A percentile compares a stretch with the other conserved stretches of the same genome.
Conservation (phyloP, 1,140 invertebrate species). For the Tetranychus cinnabarinus region DNA sequence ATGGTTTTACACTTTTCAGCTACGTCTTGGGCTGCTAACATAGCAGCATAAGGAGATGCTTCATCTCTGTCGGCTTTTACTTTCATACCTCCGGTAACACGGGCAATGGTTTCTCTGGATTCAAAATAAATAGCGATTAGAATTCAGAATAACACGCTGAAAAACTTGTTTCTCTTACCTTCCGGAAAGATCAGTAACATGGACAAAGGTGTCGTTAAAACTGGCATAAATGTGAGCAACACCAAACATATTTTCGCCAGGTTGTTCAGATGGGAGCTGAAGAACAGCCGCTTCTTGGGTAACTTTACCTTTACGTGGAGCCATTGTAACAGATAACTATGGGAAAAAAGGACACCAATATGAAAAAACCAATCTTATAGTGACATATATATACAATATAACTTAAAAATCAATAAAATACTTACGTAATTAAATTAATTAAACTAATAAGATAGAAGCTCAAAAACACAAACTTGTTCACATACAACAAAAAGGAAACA, state of each 20-base stretch:
- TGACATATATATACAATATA: no score
- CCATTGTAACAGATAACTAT: not conserved
- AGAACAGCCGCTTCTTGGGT: slow-evolving; percentile 79
- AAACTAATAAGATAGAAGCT: not conserved
- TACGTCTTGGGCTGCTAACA: slow-evolving; percentile 99
- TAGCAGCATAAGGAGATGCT: slow-evolving; percentile 97
- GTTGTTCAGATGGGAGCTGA: slow-evolving; percentile 81
- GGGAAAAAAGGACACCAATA: no score
- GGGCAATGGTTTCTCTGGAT: slow-evolving; percentile 78
- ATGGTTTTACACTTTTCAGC: slow-evolving; percentile 92
- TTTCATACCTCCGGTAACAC: slow-evolving; percentile 99
- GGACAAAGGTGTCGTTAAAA: slow-evolving; percentile 99
- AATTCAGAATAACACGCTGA: not conserved
- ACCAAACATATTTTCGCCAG: slow-evolving; percentile 91
- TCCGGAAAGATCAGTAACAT: slow-evolving; percentile 96
- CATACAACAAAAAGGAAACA: no score
- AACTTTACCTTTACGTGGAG: slow-evolving; percentile 80
- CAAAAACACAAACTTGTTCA: no score
- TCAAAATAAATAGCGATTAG: slow-evolving; percentile 14
- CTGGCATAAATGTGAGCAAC: slow-evolving; percentile 98
- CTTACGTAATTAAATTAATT: not conserved
- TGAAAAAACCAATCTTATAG: no score
- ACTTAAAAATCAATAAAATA: no score
- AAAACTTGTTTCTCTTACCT: slow-evolving; percentile 26
- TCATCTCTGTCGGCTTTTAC: slow-evolving; percentile 99